Percentiles rank a stretch among this genome's conserved stretches.
phyloP scores from a whole-genome alignment of 2,888 invertebrate species.

The Heliconius charithonia region DNA sequence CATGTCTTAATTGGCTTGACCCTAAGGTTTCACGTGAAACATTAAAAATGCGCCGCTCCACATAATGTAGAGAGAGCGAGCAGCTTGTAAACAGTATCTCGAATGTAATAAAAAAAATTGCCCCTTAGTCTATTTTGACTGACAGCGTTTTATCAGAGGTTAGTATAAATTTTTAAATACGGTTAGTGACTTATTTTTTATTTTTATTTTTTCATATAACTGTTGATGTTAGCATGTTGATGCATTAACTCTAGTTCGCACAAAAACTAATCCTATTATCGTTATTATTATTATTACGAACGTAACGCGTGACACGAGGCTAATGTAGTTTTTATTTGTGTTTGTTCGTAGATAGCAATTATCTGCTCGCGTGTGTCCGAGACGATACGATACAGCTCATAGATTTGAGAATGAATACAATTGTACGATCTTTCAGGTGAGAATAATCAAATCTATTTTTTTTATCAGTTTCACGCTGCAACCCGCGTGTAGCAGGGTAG shows the following conservation, averaged over 20 bases:
- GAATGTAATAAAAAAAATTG: conserved; percentile 44
- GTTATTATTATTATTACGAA: neutral
- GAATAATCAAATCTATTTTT: too few relatives aligned
- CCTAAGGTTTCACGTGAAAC: conserved; percentile 41
- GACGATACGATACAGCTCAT: conserved; percentile 97
- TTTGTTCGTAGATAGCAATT: conserved; percentile 90
- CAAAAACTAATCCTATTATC: conserved; percentile 21
- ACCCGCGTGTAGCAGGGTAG: too few relatives aligned
- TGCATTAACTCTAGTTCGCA: conserved; percentile 16
- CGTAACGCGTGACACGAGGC: conserved; percentile 19
- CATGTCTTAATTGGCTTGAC: conserved; percentile 44
- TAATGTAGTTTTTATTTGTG: conserved; percentile 27
- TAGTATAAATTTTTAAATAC: conserved; percentile 37
- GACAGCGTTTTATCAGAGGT: conserved; percentile 40
- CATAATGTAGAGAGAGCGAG: conserved; percentile 32
- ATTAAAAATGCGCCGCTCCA: conserved; percentile 42
- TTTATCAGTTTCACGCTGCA: too few relatives aligned
- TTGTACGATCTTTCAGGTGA: conserved; percentile 95
- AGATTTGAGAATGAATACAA: conserved; percentile 97
- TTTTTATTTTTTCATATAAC: conserved; percentile 18
- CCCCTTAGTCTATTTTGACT: conserved; percentile 39
- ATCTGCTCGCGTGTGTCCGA: conserved; percentile 95
- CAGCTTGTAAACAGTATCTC: conserved; percentile 32
- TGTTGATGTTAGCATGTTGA: conserved; percentile 23
- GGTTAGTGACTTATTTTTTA: conserved; percentile 40